These are phyloP conservation scores for Arothron firmamentum DNA, from an alignment of 2,113 vertebrate genomes.

Conservation along the genomic window DNA sequence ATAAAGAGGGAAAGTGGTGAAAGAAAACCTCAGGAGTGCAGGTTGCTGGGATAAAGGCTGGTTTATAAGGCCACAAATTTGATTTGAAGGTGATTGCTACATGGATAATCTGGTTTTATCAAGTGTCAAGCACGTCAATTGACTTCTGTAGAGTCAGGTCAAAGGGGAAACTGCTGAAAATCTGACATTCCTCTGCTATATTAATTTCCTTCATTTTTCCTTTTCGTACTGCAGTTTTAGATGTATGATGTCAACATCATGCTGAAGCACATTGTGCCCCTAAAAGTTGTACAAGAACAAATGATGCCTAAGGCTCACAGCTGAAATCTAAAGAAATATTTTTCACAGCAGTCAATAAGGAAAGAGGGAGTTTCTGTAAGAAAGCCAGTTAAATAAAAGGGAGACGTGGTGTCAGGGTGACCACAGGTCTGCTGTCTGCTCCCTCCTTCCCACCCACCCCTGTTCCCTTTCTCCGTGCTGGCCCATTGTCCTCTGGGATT, in stretches of 20 bases:
- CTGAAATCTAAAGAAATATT: neutral
- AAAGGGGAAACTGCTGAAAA: slow-evolving; percentile 3
- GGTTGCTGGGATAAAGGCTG: slow-evolving; percentile 60
- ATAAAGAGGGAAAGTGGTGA: slow-evolving; percentile 26
- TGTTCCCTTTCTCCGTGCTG: slow-evolving; percentile 40
- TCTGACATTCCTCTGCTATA: neutral
- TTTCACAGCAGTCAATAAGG: slow-evolving; percentile 30
- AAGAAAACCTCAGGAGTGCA: slow-evolving; percentile 48
- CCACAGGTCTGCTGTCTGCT: slow-evolving; percentile 44
- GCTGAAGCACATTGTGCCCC: too few species aligned
- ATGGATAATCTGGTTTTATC: slow-evolving; percentile 28
- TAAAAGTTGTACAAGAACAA: too few species aligned
- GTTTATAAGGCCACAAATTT: slow-evolving; percentile 47
- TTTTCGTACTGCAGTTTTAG: too few species aligned
- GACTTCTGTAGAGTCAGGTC: slow-evolving; percentile 6
- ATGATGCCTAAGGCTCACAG: too few species aligned
- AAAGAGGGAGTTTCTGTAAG: slow-evolving; percentile 36
- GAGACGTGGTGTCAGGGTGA: slow-evolving; percentile 55
- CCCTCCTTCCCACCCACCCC: slow-evolving; percentile 48
- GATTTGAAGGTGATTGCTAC: slow-evolving; percentile 21
- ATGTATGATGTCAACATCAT: too few species aligned
- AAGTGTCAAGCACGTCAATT: slow-evolving; percentile 19
- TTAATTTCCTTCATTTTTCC: neutral
- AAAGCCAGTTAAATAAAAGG: slow-evolving; percentile 52
- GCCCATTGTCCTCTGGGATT: slow-evolving; percentile 64